Evolutionary conservation across 92 coral and sea anemone species (phyloP), one percentile per base, ranked within the genome.

Genomic region (Zoanthus sociatus): DNA sequence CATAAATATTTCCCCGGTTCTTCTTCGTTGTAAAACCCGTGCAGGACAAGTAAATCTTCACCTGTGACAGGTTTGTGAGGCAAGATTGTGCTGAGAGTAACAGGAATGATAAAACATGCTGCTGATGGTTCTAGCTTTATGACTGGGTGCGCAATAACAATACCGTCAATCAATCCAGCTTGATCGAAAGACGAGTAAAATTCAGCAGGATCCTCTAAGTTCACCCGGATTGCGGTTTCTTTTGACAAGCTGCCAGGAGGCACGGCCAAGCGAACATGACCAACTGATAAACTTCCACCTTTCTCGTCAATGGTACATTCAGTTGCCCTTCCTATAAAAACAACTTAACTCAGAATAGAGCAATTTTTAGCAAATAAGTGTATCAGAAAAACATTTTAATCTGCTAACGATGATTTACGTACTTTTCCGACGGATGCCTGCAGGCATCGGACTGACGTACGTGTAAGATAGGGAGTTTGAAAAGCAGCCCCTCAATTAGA

Each of bases 141-240:
- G 71, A 60, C 71, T 17, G 84, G 84, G 4, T 16, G 71, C 33
- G 84, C 84, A 9, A 78, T 78, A 20, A 60, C 37, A 17, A 61
- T 21, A 18, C 16, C 17, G 16, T 64, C 45, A 14, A 78, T n/a
- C 72, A 78, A 17, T 32, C 84, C 84, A 9, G 84, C 71, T 14
- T 78, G 71, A 66, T 44, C 71, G n/a, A 78, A 78, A 18, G 12
- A 1, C 9, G 53, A 9, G 32, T 60, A 61, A 64, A 33, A 61
- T 6, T 78, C 56, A 17, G 84, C 84, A 9, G 84, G 84, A 61
- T 78, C 72, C 20, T 78, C 56, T 58, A 60, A 66, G 16, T 45
- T 78, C 15, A 78, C 32, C 3, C 9, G 84, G 84, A 60, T 17
- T n/a, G 45, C 37, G 11, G 72, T 78, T 64, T 37, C 30, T 46